Base-by-base conservation (phyloP, 2,113 vertebrate species). In the Sturnira hondurensis region DNA sequence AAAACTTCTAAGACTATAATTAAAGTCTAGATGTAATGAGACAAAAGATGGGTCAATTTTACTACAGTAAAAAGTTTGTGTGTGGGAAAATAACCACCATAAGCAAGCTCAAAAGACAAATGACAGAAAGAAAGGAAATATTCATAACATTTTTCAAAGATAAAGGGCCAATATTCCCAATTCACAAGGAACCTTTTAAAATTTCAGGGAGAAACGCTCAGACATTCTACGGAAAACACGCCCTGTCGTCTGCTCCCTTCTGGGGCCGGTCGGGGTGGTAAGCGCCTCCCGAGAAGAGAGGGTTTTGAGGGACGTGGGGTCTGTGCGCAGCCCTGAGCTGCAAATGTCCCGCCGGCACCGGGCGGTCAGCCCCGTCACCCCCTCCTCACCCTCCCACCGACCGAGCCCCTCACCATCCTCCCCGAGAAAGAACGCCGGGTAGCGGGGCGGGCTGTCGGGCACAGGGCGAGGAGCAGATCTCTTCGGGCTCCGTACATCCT, bases 1-100 rank as follows among this genome's bases (percentile, higher is more conserved):
- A 56, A 73, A 65, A 19, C 4, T 86, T 47, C 38, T 74, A 73
- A 93, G 89, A 93, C 81, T 74, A 50, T 43, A 56, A 50, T 19
- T 71, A 4, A 86, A 58, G 41, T 89, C 43, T 43, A 63, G 31
- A 74, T 41, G 8, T 45, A 26, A 52, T 63, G 54, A 80, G 81
- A 74, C 63, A 17, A 73, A 80, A 91, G 17, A 86, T 6, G 74
- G 6, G 76, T 94, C 43, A 36, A 50, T 68, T 86, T 76, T 50
- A 50, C 45, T 19, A 82, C 47, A 86, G 58, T 47, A 38, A 82
- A 67, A 54, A 3, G 11, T 90, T 47, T 85, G 67, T 7, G 7
- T 38, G 9, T 14, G 24, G 41, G 20, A 24, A 12, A 24, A 76
- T 13, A 47, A 13, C 56, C 31, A 70, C 67, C 50, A 38, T 16